A percentile compares a stretch with the other conserved stretches of the same genome.
These are phyloP conservation scores for Epistrophe eligans DNA, from an alignment of 2,888 invertebrate genomes.

Conservation along the genomic window DNA sequence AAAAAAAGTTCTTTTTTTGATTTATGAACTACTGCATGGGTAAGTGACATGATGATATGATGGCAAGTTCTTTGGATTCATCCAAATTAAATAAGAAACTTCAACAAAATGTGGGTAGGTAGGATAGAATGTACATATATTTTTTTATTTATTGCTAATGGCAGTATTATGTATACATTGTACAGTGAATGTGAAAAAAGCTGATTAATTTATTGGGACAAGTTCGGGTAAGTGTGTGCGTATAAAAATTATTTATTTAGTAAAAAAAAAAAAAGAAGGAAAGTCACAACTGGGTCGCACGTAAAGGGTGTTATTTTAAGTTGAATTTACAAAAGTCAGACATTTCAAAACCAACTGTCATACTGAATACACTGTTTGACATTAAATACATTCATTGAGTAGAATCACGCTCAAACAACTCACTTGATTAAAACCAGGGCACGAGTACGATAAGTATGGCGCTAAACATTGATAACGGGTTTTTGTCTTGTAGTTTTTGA, in stretches of 20 bases:
- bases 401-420: too few species aligned
- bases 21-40: slow-evolving; percentile 70
- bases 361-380: too few species aligned
- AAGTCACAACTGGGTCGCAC: background rate
- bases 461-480: too few species aligned
- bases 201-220: slow-evolving; percentile 30
- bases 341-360: too few species aligned
- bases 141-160: background rate
- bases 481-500: too few species aligned
- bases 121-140: slow-evolving; percentile 3
- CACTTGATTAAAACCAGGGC: too few species aligned
- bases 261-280: background rate
- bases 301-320: too few species aligned
- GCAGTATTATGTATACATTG: background rate
- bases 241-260: background rate
- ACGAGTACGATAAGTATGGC: too few species aligned
- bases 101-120: slow-evolving; percentile 23
- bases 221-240: background rate
- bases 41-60: slow-evolving; percentile 39
- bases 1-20: slow-evolving; percentile 41
- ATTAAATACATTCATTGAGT: too few species aligned
- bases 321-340: too few species aligned
- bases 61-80: slow-evolving; percentile 45
- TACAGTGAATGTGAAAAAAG: slow-evolving; percentile 17
- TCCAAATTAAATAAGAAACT: slow-evolving; percentile 50